Evolutionary conservation across 2,888 invertebrate species (phyloP), one percentile per base, ranked within the genome.

Genomic region (Xylota segnis): DNA sequence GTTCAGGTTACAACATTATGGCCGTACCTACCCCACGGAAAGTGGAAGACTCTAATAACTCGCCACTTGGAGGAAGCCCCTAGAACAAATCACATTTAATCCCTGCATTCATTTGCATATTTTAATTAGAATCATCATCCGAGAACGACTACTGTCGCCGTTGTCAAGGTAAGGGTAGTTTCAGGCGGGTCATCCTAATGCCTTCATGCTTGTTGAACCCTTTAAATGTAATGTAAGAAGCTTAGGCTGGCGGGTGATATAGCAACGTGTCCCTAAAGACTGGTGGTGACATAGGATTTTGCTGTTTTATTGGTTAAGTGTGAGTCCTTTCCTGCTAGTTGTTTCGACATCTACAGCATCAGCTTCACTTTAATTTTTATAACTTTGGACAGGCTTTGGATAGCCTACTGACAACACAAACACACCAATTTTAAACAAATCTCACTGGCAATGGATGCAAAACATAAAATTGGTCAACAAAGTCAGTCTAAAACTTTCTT

Each of bases 51-150:
- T 56, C 34, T 70, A 70, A 82, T 82, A 82, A 82, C 58, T 75
- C 58, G 50, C 12, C 63, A 63, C 43, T 71, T 65, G 29, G n/a
- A 65, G 56, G 52, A 47, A 52, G n/a, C 9, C 65, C 34, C 37
- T 65, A 58, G 68, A 79, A 83, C 88, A 88, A 88, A 88, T 88
- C 88, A 84, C 77, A 79, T 78, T 77, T 77, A 88, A 87, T 88
- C 87, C 84, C 68, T 83, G 76, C 76, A 86, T 86, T 88, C 79
- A 88, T 88, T 88, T 88, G 87, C 88, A 88, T 88, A 88, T 88
- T 88, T 88, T 88, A 88, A 88, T 88, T 88, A 87, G 83, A 88
- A 88, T 83, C 61, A 66, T 88, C 87, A 83, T 83, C 63, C 18
- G 47, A 56, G 14, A 37, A 54, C 27, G 56, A 45, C 34, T 52